Conservation (phyloP, 37 sponge, comb jelly and placozoan genomes). For the Tethya wilhelma region DNA sequence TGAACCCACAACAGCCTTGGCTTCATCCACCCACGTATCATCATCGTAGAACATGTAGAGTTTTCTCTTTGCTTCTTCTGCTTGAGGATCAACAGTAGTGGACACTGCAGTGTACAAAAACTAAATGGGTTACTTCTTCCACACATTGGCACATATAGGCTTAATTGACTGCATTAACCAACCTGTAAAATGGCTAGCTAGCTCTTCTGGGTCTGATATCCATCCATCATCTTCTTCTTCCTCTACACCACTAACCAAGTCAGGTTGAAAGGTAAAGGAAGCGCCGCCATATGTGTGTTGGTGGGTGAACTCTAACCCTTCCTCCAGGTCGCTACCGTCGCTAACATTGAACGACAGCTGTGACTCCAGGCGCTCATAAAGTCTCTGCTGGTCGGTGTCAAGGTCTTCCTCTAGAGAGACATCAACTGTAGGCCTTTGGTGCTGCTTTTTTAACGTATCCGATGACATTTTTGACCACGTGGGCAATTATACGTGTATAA, state of each 20-base stretch:
- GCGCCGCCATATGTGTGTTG: background rate
- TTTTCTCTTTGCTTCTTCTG: background rate
- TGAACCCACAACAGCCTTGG: conserved; percentile 10
- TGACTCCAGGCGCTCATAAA: too few relatives aligned
- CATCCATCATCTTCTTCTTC: conserved; percentile 18
- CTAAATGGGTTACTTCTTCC: background rate
- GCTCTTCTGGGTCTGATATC: conserved; percentile 3
- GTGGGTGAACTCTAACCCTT: background rate
- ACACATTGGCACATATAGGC: background rate
- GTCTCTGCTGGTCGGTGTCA: background rate
- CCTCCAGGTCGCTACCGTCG: background rate
- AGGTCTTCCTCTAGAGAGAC: background rate
- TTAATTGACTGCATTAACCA: background rate
- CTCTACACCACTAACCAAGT: background rate
- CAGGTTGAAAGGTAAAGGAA: background rate
- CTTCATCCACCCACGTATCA: conserved; percentile 37
- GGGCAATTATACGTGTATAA: too few relatives aligned
- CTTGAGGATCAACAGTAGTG: background rate
- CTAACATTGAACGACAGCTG: background rate
- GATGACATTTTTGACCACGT: too few relatives aligned
- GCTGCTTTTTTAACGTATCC: background rate
- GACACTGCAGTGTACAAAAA: background rate
- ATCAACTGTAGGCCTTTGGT: background rate
- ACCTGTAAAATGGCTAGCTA: background rate
- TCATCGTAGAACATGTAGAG: conserved; percentile 19